Base-by-base conservation (phyloP, 2,113 vertebrate species). In the Callaeas wilsoni region DNA sequence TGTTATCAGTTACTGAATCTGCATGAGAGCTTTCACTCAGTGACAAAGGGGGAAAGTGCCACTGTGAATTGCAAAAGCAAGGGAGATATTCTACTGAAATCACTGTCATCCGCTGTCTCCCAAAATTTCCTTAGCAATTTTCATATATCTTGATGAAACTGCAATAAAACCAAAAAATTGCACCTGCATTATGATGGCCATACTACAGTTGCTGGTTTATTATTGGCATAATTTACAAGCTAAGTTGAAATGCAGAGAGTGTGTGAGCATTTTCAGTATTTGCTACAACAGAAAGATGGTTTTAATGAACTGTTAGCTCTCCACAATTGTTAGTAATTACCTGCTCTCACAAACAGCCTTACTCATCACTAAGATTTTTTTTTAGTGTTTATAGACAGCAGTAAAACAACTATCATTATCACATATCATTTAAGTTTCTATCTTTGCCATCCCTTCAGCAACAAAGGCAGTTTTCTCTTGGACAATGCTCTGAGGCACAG, bases 171-270 rank as follows among this genome's bases (percentile, higher is more conserved):
- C 29, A 44, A 70, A 56, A 32, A 29, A 10, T 18, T 67, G 22
- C 39, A 47, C 29, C 10, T 44, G 20, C 27, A 42, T 47, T 71
- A 8, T 23, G 29, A 42, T 26, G 29, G 20, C 84, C 62, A 91
- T 85, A 7, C 42, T 62, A 16, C 44, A 82, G 53, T 46, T 68
- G 76, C 60, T 82, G 37, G 18, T 74, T 79, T 70, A n/a, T 64
- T 79, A 18, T 12, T 71, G 56, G 26, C 10, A 56, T 56, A 87
- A 96, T 74, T 94, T 79, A 52, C n/a, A 96, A 93, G 59, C 89
- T 84, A 89, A 89, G 46, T 30, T 63, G 65, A 82, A 95, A 96
- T 42, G 59, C 94, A 94, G 56, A 70, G 39, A 82, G 52, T 74
- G 33, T 96, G 75, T 1, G 5, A 96, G 67, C 27, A 41, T 79